A percentile compares a stretch with the other conserved stretches of the same genome.
phyloP scores from a whole-genome alignment of 2,888 invertebrate species.

The Melanophora roralis region DNA sequence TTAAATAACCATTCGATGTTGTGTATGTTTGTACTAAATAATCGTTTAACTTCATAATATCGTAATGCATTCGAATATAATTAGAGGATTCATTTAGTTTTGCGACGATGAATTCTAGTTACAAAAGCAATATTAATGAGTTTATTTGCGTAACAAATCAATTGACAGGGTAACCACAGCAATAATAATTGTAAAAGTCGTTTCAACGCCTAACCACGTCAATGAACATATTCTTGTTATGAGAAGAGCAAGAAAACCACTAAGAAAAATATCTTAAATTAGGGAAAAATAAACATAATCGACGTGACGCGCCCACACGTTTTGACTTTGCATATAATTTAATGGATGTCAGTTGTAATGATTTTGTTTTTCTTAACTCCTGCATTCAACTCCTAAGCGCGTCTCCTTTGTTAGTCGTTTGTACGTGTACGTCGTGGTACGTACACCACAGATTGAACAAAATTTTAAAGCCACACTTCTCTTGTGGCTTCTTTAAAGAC shows the following conservation, averaged over 20 bases:
- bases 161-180: slow-evolving; percentile 52
- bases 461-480: slow-evolving; percentile 16
- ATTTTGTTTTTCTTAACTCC: not conserved
- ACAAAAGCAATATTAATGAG: slow-evolving; percentile 37
- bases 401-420: not conserved
- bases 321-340: slow-evolving; percentile 39
- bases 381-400: not conserved
- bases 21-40: not conserved
- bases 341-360: slow-evolving; percentile 18
- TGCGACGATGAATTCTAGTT: slow-evolving; percentile 43
- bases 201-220: not conserved
- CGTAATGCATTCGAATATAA: not conserved
- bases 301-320: slow-evolving; percentile 55
- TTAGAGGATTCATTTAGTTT: slow-evolving; percentile 3
- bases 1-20: not conserved
- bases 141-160: slow-evolving; percentile 58
- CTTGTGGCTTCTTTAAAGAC: not conserved
- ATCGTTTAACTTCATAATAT: not conserved
- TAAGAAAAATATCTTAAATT: slow-evolving; percentile 45
- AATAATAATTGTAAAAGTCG: slow-evolving; percentile 42
- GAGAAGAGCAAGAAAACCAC: not conserved
- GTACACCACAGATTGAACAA: not conserved
- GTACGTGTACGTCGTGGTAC: slow-evolving; percentile 24
- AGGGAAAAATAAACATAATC: slow-evolving; percentile 55
- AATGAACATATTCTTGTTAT: slow-evolving; percentile 30